Percentiles rank a stretch among this genome's conserved stretches.
phyloP scores from a whole-genome alignment of 2,888 invertebrate genomes.

The Leptopilina myrica region DNA sequence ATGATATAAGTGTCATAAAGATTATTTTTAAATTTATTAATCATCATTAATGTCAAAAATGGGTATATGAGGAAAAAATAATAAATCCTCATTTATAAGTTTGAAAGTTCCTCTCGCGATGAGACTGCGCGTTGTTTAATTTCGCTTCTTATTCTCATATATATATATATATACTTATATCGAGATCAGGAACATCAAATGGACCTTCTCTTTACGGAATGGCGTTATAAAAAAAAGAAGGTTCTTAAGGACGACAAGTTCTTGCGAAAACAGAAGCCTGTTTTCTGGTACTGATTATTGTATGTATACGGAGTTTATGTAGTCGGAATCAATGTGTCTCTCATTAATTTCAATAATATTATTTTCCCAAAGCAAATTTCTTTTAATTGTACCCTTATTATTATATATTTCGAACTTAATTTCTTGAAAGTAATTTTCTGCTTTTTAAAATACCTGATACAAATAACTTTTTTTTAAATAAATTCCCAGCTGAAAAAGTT shows the following conservation, averaged over 20 bases:
- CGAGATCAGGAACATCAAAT: slow-evolving; percentile 20
- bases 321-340: slow-evolving; percentile 47
- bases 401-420: not conserved
- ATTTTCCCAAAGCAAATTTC: not conserved
- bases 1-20: slow-evolving; percentile 5
- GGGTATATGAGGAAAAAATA: not conserved
- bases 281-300: slow-evolving; percentile 42
- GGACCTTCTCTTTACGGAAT: slow-evolving; percentile 26
- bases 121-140: no score
- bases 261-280: slow-evolving; percentile 54
- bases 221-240: slow-evolving; percentile 46
- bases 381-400: not conserved
- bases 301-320: slow-evolving; percentile 49
- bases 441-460: no score
- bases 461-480: no score
- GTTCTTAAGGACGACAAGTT: slow-evolving; percentile 53
- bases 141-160: not conserved
- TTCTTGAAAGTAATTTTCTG: no score
- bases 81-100: slow-evolving; percentile 5
- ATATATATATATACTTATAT: not conserved
- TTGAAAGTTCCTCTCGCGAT: not conserved
- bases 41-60: slow-evolving; percentile 2
- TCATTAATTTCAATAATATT: slow-evolving; percentile 34
- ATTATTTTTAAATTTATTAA: not conserved
- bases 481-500: no score